Evolutionary conservation across 2,797 vertebrate genomes (phyloP).

Genomic region (Gymnothorax reevesii): DNA sequence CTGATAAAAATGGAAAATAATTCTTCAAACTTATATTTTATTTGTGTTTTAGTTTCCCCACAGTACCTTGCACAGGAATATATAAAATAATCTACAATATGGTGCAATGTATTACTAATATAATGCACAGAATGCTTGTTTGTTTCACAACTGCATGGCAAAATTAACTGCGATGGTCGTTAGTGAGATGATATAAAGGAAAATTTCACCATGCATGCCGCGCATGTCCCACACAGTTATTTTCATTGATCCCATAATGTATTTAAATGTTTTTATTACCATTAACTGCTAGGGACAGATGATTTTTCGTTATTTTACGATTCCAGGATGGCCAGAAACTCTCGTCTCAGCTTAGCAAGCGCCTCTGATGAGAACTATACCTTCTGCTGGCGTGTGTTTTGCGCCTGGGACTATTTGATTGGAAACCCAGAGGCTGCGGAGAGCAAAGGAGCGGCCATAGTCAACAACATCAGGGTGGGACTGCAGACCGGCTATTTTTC

Average conservation of each 20-base stretch:
- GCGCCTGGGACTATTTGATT: slow-evolving; percentile 97
- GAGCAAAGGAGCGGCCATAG: slow-evolving; percentile 94
- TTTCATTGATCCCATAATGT: background rate
- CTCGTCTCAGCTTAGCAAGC: slow-evolving; percentile 88
- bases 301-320: background rate
- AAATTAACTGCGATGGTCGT: background rate
- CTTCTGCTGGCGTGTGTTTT: slow-evolving; percentile 97
- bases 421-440: slow-evolving; percentile 95
- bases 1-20: background rate
- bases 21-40: background rate
- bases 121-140: background rate
- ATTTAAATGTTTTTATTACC: background rate
- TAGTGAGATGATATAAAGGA: background rate
- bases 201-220: background rate
- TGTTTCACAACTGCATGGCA: too few species aligned
- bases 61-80: background rate
- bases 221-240: background rate
- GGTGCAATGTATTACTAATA: background rate
- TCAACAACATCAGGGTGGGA: slow-evolving; percentile 93
- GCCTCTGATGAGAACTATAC: slow-evolving; percentile 94
- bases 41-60: background rate
- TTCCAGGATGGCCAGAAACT: slow-evolving; percentile 95
- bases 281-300: background rate
- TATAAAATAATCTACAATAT: background rate
- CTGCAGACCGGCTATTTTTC: slow-evolving; percentile 24